A percentile compares a stretch with the other conserved stretches of the same genome.
These are phyloP conservation scores for Hemicrepidius hirtus DNA, from an alignment of 2,888 invertebrate genomes.

Conservation along the genomic window DNA sequence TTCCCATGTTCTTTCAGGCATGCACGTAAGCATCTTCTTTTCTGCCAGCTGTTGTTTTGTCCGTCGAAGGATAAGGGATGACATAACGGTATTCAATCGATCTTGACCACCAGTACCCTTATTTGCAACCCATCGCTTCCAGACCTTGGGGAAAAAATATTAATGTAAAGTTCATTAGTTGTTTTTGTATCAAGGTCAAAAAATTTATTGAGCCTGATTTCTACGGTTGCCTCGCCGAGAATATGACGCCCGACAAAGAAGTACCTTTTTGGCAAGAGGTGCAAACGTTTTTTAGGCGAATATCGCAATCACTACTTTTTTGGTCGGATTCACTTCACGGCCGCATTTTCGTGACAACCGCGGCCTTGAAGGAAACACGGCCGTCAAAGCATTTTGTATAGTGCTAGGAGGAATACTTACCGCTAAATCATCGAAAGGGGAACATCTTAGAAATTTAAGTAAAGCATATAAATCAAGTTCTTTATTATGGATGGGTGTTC, in stretches of 20 bases:
- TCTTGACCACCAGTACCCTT: constrained; percentile 86
- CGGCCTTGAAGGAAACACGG: too few relatives aligned
- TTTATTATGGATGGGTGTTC: constrained; percentile 97
- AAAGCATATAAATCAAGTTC: constrained; percentile 88
- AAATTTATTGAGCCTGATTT: too few relatives aligned
- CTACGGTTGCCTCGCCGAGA: too few relatives aligned
- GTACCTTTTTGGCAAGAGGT: too few relatives aligned
- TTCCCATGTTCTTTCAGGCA: constrained; percentile 79
- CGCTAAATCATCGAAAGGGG: constrained; percentile 90
- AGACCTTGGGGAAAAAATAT: constrained; percentile 75
- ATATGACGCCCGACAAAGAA: too few relatives aligned
- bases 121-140: constrained; percentile 95
- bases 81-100: constrained; percentile 89
- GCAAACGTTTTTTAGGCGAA: too few relatives aligned
- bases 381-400: too few relatives aligned
- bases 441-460: constrained; percentile 87
- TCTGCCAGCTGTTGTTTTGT: constrained; percentile 88
- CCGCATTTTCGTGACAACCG: too few relatives aligned
- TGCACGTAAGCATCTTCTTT: constrained; percentile 76
- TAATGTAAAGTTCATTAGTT: neutral
- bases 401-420: constrained; percentile 71
- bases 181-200: too few relatives aligned
- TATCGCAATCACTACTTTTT: too few relatives aligned
- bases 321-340: too few relatives aligned
- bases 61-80: constrained; percentile 88